phyloP scores from a whole-genome alignment of 2,888 invertebrate species.

The Cataglyphis livida region DNA sequence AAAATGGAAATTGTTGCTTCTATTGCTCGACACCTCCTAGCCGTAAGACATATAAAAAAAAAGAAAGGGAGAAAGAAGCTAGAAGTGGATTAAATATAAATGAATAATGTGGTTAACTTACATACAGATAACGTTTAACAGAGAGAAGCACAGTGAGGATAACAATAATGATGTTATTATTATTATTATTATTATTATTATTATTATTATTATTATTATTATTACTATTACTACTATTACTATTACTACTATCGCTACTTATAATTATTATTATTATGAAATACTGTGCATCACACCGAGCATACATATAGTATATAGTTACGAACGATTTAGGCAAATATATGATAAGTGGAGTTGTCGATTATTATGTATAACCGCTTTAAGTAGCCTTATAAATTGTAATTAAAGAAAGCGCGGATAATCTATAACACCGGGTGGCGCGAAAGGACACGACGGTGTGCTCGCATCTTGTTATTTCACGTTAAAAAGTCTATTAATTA shows the following conservation, averaged over 20 bases:
- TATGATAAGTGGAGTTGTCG: slow-evolving; percentile 60
- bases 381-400: slow-evolving; percentile 75
- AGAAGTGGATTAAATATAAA: slow-evolving; percentile 22
- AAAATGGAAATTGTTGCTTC: slow-evolving; percentile 19
- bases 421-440: slow-evolving; percentile 49
- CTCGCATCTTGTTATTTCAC: background rate
- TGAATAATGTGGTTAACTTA: slow-evolving; percentile 68
- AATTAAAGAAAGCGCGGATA: slow-evolving; percentile 63
- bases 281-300: slow-evolving; percentile 66
- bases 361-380: slow-evolving; percentile 74
- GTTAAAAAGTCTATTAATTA: slow-evolving; percentile 10
- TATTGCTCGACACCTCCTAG: slow-evolving; percentile 54
- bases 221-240: no score
- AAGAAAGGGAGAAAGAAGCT: slow-evolving; percentile 24
- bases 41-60: slow-evolving; percentile 43
- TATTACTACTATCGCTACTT: slow-evolving; percentile 50
- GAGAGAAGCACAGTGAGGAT: slow-evolving; percentile 71
- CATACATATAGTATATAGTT: slow-evolving; percentile 60
- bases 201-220: slow-evolving; percentile 51
- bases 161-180: slow-evolving; percentile 70
- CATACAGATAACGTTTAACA: slow-evolving; percentile 77
- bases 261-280: slow-evolving; percentile 67
- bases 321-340: slow-evolving; percentile 54
- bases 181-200: slow-evolving; percentile 67
- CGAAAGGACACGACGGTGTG: slow-evolving; percentile 40